Evolutionary conservation across 2,797 vertebrate species (phyloP), one percentile per base, ranked within the genome.

Genomic region (Cryptoblepharus egeriae): DNA sequence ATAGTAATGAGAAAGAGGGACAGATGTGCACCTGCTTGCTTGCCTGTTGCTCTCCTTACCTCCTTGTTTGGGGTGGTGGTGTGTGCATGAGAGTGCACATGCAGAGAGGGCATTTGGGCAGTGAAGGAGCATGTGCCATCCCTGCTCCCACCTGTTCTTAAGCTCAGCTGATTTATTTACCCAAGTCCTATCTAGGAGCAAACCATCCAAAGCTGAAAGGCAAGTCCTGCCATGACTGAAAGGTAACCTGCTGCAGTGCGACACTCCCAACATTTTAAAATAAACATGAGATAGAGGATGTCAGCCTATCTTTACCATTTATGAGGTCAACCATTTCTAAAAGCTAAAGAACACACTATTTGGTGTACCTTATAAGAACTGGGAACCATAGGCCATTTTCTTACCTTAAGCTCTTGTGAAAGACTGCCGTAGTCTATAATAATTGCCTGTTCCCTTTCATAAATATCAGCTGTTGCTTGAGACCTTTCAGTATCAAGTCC

Each of bases 401-500:
- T 68, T 92, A 99, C 98, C 96, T 93, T 97, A 78, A 97, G 32
- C 1, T 96, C 83, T 0, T 85, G 71, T 3, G 75, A 74, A 77
- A 99, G 93, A 13, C 74, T 68, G 52, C 96, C 96, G 92, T 97
- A 99, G 92, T 99, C 97, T 16, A 99, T 91, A 84, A 95, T 80
- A 1, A 99, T 91, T 42, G 89, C 95, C 2, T 90, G 95, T 84
- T 99, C 98, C 87, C 94, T 96, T 82, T 98, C 96, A 42, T 96
- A 99, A 80, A 99, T 95, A 77, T 93, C 88, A 68, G 84, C 13
- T 0, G 93, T 86, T 32, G 88, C 78, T 64, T 86, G 82, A 3
- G 93, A 95, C 76, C 93, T 95, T 90, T 97, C 96, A 60, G 91
- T 90, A 88, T 94, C 94, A 18, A 91, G 65, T 82, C 96, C 96